A percentile compares a stretch with the other conserved stretches of the same genome.
These are phyloP conservation scores for Enteromius unitaeniatus DNA, from an alignment of 2,797 vertebrate species.

Conservation along the genomic window DNA sequence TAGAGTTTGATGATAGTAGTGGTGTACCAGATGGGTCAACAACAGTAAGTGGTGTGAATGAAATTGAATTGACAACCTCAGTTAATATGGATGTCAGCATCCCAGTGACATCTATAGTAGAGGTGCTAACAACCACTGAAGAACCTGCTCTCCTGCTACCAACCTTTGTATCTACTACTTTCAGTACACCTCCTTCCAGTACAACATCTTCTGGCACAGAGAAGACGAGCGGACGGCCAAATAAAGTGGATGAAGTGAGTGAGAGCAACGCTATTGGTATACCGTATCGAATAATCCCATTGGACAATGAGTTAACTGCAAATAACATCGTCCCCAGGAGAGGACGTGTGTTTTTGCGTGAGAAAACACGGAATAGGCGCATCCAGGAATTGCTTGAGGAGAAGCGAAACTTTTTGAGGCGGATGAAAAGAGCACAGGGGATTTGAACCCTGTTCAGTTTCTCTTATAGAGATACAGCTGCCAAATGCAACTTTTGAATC, in stretches of 20 bases:
- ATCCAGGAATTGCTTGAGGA: slow-evolving; percentile 95
- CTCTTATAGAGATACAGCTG: slow-evolving; percentile 77
- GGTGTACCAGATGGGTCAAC: slow-evolving; percentile 1
- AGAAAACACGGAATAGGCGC: slow-evolving; percentile 93
- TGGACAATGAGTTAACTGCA: slow-evolving; percentile 82
- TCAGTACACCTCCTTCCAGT: background rate
- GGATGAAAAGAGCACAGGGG: slow-evolving; percentile 80
- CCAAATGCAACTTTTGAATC: slow-evolving; percentile 56
- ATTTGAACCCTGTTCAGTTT: slow-evolving; percentile 65
- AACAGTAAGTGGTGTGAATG: slow-evolving; percentile 58
- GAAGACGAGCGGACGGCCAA: slow-evolving; percentile 55
- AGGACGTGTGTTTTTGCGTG: slow-evolving; percentile 78
- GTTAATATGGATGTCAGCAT: slow-evolving; percentile 58
- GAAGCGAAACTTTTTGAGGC: slow-evolving; percentile 84
- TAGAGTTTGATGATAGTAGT: slow-evolving; percentile 9
- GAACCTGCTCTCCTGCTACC: background rate
- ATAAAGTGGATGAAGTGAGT: slow-evolving; percentile 74
- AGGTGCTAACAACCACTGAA: slow-evolving; percentile 3
- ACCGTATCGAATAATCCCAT: slow-evolving; percentile 72
- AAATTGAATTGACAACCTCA: slow-evolving; percentile 59
- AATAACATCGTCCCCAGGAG: slow-evolving; percentile 87
- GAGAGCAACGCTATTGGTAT: slow-evolving; percentile 87
- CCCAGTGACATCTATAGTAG: slow-evolving; percentile 15
- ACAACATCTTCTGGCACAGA: slow-evolving; percentile 1
- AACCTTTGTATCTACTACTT: background rate